These are phyloP conservation scores for Cheilosia soror DNA, from an alignment of 2,888 invertebrate genomes.

Conservation along the genomic window DNA sequence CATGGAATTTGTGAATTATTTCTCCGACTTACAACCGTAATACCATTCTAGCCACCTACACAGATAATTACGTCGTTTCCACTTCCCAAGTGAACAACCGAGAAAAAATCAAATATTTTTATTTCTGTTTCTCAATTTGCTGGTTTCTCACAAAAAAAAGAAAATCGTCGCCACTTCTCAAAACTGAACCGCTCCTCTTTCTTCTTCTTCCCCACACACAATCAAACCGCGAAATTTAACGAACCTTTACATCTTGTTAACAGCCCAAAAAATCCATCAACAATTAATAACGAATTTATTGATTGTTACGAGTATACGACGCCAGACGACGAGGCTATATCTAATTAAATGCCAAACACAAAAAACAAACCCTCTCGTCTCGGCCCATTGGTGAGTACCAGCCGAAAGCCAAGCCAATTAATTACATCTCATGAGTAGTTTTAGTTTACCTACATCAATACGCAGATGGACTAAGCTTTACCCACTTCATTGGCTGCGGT, in stretches of 20 bases:
- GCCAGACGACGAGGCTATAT: constrained; percentile 36
- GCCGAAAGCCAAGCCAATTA: constrained; percentile 62
- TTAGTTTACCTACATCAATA: constrained; percentile 41
- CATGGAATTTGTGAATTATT: constrained; percentile 37
- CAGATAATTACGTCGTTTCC: constrained; percentile 52
- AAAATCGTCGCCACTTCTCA: constrained; percentile 31
- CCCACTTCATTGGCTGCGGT: constrained; percentile 31
- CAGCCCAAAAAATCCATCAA: constrained; percentile 58
- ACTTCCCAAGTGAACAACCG: constrained; percentile 12
- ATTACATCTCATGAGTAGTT: constrained; percentile 62
- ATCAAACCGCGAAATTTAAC: constrained; percentile 60
- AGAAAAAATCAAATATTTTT: constrained; percentile 43
- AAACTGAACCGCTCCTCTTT: constrained; percentile 51
- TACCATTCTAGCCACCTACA: constrained; percentile 46
- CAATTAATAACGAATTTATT: constrained; percentile 72
- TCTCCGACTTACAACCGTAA: constrained; percentile 12
- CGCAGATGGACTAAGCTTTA: constrained; percentile 48
- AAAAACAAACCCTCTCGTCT: not conserved
- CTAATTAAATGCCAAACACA: constrained; percentile 68
- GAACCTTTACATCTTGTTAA: constrained; percentile 74
- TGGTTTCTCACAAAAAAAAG: constrained; percentile 26
- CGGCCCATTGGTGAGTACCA: constrained; percentile 37
- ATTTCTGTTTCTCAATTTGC: constrained; percentile 23
- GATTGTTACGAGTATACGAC: constrained; percentile 52
- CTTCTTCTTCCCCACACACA: constrained; percentile 5